Evolutionary conservation across 1,140 invertebrate genomes (phyloP), one percentile per base, ranked within the genome.

Genomic region (Saccostrea glomerata): DNA sequence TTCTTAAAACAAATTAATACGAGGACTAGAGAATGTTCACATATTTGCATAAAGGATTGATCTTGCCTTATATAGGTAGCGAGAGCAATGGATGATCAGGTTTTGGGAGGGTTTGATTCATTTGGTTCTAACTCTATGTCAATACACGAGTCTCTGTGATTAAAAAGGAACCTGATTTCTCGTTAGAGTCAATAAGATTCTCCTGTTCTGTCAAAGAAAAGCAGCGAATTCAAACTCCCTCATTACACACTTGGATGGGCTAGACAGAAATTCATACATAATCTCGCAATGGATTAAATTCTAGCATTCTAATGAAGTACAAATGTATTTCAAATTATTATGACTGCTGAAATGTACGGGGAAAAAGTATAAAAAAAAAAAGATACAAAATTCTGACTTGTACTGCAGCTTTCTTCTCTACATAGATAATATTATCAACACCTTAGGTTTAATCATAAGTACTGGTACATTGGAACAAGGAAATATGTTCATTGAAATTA

Each of bases 1-100:
- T 77, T 77, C 70, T 77, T 77, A 77, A 77, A 77, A 77, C 70
- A 77, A 77, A 77, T 77, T 77, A 77, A 77, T 77, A 77, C 30
- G 25, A 77, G 70, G 70, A 77, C 70, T 36, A 77, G 23, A 30
- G 25, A 77, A 77, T 77, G 70, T 77, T 77, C 70, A 77, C 25
- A 15, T 77, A 77, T 77, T 77, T 77, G 70, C 70, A 77, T 77
- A 77, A 77, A 77, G 70, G 70, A 77, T 77, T 77, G 70, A 77
- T 77, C 70, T 77, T 77, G 13, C 30, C 25, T 15, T 15, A 36
- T 25, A 77, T 30, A 77, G 70, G 70, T 77, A 77, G 70, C 70
- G 4, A 20, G 25, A 30, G 70, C 70, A 15, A 36, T 25, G 70
- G 70, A 77, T 13, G 23, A 13, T 77, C 25, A 30, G 36, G 70